Percentiles rank a stretch among this genome's conserved stretches.
Conservation (phyloP, 2,888 invertebrate species). For the Idaea dimidiata region DNA sequence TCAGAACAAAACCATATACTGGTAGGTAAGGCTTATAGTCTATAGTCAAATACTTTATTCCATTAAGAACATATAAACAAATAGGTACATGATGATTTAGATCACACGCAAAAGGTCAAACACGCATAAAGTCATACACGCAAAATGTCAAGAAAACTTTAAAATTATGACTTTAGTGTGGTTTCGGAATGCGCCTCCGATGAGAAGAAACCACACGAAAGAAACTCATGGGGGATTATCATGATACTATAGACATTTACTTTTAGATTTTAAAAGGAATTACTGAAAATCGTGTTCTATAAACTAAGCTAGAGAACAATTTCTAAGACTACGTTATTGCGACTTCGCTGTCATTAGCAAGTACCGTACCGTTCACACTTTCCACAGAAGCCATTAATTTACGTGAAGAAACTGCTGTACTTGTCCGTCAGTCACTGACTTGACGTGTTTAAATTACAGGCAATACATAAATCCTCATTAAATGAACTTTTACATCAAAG, state of each 20-base stretch:
- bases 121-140: too few species aligned
- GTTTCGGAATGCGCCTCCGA: too few species aligned
- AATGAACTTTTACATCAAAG: conserved; percentile 32
- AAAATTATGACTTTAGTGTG: too few species aligned
- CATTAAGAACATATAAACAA: too few species aligned
- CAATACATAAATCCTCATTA: conserved; percentile 47
- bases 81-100: too few species aligned
- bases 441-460: conserved; percentile 29
- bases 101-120: too few species aligned
- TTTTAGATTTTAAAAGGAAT: too few species aligned
- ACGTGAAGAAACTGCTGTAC: conserved; percentile 23
- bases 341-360: not conserved
- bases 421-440: conserved; percentile 30
- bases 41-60: too few species aligned
- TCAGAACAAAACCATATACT: not conserved
- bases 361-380: conserved; percentile 13
- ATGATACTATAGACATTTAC: too few species aligned
- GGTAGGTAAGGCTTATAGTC: not conserved
- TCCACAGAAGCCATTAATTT: conserved; percentile 24
- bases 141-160: too few species aligned
- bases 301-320: not conserved
- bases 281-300: not conserved
- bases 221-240: too few species aligned
- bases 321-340: not conserved
- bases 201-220: too few species aligned